Percentiles rank a stretch among this genome's conserved stretches.
phyloP scores from a whole-genome alignment of 2,113 vertebrate species.

The Cyanistes caeruleus region DNA sequence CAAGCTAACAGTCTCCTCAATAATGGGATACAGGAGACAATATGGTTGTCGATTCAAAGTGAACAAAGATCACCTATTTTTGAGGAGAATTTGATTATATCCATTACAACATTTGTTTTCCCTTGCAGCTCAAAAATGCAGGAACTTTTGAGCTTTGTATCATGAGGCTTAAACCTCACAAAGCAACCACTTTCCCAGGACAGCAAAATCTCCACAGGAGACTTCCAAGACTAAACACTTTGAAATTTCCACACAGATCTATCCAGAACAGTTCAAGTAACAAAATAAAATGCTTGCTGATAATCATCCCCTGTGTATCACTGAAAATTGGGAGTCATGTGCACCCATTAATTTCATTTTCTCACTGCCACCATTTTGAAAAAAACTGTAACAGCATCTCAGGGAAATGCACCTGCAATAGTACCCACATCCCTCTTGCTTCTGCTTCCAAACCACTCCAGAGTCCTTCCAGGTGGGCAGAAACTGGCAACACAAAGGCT shows the following conservation, averaged over 20 bases:
- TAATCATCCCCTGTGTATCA: neutral
- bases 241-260: neutral
- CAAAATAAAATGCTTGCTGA: neutral
- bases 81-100: neutral
- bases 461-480: neutral
- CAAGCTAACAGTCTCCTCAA: neutral
- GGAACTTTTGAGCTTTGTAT: neutral
- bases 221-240: neutral
- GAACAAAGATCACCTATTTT: neutral
- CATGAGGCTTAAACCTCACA: neutral
- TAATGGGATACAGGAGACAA: neutral
- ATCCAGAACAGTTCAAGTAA: neutral
- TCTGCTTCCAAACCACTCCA: neutral
- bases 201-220: neutral
- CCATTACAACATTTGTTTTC: neutral
- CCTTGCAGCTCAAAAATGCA: neutral
- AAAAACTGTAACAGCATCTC: neutral
- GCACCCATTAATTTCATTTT: neutral
- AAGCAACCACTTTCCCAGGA: neutral
- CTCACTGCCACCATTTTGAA: neutral
- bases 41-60: neutral
- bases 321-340: neutral
- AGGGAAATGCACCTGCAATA: neutral
- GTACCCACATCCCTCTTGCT: neutral
- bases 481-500: neutral